These are phyloP conservation scores for Campoplex nolae DNA, from an alignment of 2,888 invertebrate species.

Conservation along the genomic window DNA sequence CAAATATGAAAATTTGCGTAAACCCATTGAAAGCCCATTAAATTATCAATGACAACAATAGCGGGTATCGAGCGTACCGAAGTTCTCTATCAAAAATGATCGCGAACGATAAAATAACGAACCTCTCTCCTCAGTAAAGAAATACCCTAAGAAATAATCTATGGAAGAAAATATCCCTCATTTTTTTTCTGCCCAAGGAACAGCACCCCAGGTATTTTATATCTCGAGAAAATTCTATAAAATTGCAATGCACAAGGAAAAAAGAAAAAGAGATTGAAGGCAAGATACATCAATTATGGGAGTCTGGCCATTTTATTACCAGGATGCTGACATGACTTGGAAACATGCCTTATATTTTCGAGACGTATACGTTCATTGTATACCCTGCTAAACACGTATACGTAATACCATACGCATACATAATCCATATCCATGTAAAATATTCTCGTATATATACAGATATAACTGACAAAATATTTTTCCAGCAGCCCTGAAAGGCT, in stretches of 20 bases:
- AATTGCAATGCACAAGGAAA: not conserved
- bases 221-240: not conserved
- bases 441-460: not conserved
- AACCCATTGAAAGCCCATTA: not conserved
- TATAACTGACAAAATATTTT: not conserved
- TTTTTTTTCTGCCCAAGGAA: not conserved
- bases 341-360: not conserved
- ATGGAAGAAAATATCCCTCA: not conserved
- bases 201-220: not conserved
- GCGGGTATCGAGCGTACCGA: not conserved
- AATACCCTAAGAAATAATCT: not conserved
- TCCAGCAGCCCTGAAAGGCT: not conserved
- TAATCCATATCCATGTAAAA: not conserved
- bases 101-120: not conserved
- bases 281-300: slow-evolving; percentile 71
- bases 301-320: slow-evolving; percentile 68
- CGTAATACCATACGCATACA: not conserved
- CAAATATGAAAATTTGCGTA: not conserved
- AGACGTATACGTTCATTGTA: not conserved
- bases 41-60: slow-evolving; percentile 1
- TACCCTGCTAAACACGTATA: not conserved
- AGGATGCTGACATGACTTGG: slow-evolving; percentile 53
- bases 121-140: not conserved
- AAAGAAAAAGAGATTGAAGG: slow-evolving; percentile 1
- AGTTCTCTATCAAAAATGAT: not conserved